These are phyloP conservation scores for Tichodroma muraria DNA, from an alignment of 2,113 vertebrate species.

Conservation along the genomic window DNA sequence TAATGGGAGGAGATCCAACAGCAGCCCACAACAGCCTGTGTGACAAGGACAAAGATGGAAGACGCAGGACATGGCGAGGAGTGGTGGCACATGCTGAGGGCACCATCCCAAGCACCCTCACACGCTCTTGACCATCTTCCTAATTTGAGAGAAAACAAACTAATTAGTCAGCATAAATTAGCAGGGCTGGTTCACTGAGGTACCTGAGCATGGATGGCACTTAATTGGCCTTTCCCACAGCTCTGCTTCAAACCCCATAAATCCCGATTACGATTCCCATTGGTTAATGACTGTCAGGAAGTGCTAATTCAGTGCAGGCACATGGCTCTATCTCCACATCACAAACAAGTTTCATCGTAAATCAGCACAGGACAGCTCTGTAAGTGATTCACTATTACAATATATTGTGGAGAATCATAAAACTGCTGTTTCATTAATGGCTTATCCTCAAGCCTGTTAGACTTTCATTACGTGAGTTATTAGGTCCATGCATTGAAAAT, in stretches of 20 bases:
- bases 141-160: background rate
- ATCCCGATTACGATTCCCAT: background rate
- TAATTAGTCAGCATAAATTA: background rate
- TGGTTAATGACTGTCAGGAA: constrained; percentile 26
- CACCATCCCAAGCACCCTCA: fast-evolving
- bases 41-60: background rate
- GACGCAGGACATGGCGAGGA: fast-evolving
- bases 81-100: fast-evolving
- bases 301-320: constrained; percentile 42
- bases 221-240: background rate
- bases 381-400: constrained; percentile 23
- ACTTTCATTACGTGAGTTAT: constrained; percentile 70
- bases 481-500: constrained; percentile 66
- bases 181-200: background rate
- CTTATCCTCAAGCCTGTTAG: constrained; percentile 70
- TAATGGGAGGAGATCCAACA: background rate
- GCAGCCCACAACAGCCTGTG: background rate
- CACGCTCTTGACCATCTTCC: fast-evolving
- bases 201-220: background rate
- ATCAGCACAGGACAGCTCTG: constrained; percentile 37
- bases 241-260: background rate
- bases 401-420: constrained; percentile 27
- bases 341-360: constrained; percentile 45
- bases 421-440: constrained; percentile 71
- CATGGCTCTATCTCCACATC: background rate